phyloP scores from a whole-genome alignment of 64 coral and sea anemone genomes.

The Montipora efflorescens region DNA sequence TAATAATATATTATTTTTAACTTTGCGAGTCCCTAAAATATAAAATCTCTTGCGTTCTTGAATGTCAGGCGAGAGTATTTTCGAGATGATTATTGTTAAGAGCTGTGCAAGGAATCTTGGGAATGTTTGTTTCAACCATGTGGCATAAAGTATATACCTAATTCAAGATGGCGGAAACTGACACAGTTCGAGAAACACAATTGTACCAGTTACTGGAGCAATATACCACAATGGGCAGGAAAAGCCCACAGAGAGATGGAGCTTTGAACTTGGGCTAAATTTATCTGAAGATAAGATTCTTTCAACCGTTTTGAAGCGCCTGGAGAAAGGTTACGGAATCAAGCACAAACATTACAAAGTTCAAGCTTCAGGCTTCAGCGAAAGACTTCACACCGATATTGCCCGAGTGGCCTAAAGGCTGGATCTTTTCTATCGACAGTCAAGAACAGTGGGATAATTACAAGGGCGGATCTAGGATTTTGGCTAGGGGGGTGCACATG shows the following conservation, averaged over 20 bases:
- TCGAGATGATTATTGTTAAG: no score
- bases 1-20: no score
- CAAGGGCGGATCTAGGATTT: no score
- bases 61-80: no score
- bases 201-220: background rate
- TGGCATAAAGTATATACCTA: no score
- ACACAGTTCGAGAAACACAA: background rate
- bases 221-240: background rate
- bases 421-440: constrained; percentile 52
- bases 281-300: constrained; percentile 24
- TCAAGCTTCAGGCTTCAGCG: constrained; percentile 55
- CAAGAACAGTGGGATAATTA: constrained; percentile 3
- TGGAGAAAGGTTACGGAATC: constrained; percentile 68
- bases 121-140: no score
- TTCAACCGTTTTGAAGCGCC: constrained; percentile 34
- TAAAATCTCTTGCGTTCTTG: no score
- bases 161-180: background rate
- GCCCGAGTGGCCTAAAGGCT: constrained; percentile 35
- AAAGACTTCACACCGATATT: constrained; percentile 61
- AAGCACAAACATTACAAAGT: constrained; percentile 66
- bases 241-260: background rate
- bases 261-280: constrained; percentile 6
- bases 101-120: no score
- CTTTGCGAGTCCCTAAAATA: no score
- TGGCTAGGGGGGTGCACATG: no score